phyloP scores from a whole-genome alignment of 2,888 invertebrate species.

The Ormyrus labotus region DNA sequence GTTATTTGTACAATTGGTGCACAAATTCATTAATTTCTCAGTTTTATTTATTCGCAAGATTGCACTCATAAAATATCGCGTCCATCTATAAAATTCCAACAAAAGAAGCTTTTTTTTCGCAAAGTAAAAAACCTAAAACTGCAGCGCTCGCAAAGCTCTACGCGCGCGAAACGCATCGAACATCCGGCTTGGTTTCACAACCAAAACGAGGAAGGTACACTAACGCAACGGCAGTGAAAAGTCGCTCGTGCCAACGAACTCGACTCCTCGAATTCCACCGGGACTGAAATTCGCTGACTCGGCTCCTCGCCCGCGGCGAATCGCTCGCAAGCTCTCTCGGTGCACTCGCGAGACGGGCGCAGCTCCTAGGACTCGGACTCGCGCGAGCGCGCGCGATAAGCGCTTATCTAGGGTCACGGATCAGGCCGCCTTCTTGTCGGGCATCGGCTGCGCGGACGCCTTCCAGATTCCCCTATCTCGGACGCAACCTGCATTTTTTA shows the following conservation, averaged over 20 bases:
- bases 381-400: conserved; percentile 59
- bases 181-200: not conserved
- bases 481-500: no score
- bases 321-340: not conserved
- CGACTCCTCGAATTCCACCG: not conserved
- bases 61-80: not conserved
- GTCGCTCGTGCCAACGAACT: conserved; percentile 33
- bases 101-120: no score
- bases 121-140: no score
- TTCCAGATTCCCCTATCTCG: no score
- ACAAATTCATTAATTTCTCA: no score
- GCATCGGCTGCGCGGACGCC: not conserved
- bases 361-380: not conserved
- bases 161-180: no score
- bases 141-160: no score
- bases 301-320: not conserved
- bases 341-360: no score
- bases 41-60: not conserved
- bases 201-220: not conserved
- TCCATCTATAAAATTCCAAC: no score
- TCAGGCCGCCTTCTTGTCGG: conserved; percentile 41
- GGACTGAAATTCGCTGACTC: conserved; percentile 8
- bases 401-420: conserved; percentile 65
- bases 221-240: not conserved
- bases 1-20: no score